phyloP scores from a whole-genome alignment of 2,888 invertebrate species.

The Gortyna flavago region DNA sequence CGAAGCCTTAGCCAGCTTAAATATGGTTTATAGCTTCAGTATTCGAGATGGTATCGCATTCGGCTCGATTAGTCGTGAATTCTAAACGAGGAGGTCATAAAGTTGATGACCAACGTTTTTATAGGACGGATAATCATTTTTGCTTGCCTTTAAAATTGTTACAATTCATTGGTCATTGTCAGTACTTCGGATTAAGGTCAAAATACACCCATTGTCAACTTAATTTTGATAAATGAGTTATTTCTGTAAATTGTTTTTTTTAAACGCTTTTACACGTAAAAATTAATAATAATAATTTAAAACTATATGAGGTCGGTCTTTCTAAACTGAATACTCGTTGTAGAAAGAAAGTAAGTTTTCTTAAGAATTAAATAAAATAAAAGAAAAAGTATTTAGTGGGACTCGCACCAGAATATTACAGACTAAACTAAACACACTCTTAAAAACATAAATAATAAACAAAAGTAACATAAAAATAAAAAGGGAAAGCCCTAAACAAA shows the following conservation, averaged over 20 bases:
- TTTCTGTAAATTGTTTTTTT: too few relatives aligned
- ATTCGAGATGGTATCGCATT: slow-evolving; percentile 40
- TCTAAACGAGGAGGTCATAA: slow-evolving; percentile 25
- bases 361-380: too few relatives aligned
- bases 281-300: not conserved
- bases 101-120: slow-evolving; percentile 41
- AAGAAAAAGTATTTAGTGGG: too few relatives aligned
- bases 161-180: not conserved
- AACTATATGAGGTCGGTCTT: not conserved
- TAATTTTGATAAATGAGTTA: too few relatives aligned
- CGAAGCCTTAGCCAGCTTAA: slow-evolving; percentile 2
- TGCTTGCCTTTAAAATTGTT: not conserved
- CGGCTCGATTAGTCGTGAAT: slow-evolving; percentile 32
- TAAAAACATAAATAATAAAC: too few relatives aligned
- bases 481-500: too few relatives aligned
- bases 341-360: too few relatives aligned
- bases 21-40: slow-evolving; percentile 43
- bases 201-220: not conserved
- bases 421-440: too few relatives aligned
- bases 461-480: too few relatives aligned
- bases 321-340: not conserved
- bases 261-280: too few relatives aligned
- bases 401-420: too few relatives aligned
- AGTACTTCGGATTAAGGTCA: too few relatives aligned
- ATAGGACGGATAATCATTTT: not conserved